Conservation (phyloP, 2,113 vertebrate species). For the Peromyscus maniculatus region DNA sequence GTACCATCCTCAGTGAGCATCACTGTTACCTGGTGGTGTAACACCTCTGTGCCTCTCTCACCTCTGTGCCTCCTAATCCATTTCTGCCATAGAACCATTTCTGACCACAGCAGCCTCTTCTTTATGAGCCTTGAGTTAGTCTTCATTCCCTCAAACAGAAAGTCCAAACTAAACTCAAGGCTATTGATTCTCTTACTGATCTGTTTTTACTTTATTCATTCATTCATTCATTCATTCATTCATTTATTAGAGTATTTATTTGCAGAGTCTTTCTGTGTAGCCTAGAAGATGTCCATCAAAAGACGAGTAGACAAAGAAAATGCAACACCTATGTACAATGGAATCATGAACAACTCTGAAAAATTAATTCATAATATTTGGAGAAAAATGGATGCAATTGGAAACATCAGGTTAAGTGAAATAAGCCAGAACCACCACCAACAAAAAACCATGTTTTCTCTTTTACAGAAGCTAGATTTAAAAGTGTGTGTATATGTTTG, state of each 20-base stretch:
- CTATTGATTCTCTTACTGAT: no score
- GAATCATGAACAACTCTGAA: background rate
- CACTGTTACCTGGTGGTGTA: accelerated
- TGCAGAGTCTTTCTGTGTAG: background rate
- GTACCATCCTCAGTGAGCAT: background rate
- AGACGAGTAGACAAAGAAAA: background rate
- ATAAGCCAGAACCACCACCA: background rate
- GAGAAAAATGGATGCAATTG: background rate
- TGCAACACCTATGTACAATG: background rate
- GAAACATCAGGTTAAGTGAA: background rate
- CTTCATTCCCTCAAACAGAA: background rate
- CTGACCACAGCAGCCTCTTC: background rate
- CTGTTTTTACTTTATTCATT: background rate
- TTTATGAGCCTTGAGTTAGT: background rate
- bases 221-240: background rate
- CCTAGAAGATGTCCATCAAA: background rate
- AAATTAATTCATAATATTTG: background rate
- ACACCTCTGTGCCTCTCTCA: no score
- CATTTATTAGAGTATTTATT: background rate
- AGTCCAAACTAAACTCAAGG: background rate
- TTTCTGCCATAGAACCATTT: background rate
- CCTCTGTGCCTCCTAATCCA: background rate
- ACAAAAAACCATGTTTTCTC: background rate
- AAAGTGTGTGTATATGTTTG: background rate
- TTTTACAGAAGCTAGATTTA: background rate